These are phyloP conservation scores for Forbesichthys papilliferus DNA, from an alignment of 2,113 vertebrate species.

Conservation along the genomic window DNA sequence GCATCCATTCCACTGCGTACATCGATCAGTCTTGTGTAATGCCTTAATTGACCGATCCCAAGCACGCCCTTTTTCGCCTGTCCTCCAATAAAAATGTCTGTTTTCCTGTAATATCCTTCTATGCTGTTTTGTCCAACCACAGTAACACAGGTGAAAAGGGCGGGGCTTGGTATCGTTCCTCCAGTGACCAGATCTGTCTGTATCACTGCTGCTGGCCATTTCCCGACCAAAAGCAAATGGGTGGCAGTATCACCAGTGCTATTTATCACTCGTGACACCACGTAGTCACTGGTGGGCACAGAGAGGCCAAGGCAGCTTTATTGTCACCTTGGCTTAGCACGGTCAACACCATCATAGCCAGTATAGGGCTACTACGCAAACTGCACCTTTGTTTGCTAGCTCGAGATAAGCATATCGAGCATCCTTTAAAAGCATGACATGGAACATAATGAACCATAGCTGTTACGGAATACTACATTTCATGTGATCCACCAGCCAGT, in stretches of 20 bases:
- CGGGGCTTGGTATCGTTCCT: not conserved
- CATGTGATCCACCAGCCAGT: not conserved
- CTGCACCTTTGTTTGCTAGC: not conserved
- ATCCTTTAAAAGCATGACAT: conserved; percentile 37
- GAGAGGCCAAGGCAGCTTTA: conserved; percentile 3
- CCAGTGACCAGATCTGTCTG: conserved; percentile 8
- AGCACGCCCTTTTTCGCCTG: too few relatives aligned
- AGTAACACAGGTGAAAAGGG: too few relatives aligned
- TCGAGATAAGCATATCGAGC: conserved; percentile 21
- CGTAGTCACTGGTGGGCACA: not conserved
- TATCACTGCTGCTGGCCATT: not conserved
- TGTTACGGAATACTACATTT: not conserved
- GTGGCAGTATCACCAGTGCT: conserved; percentile 40
- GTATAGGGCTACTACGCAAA: conserved; percentile 23
- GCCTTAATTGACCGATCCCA: conserved; percentile 21
- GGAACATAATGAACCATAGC: conserved; percentile 19
- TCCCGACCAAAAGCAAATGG: conserved; percentile 19
- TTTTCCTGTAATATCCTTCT: not conserved
- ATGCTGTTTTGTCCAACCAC: too few relatives aligned
- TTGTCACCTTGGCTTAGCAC: not conserved
- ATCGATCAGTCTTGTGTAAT: conserved; percentile 61
- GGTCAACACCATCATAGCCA: conserved; percentile 42
- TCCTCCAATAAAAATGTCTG: not conserved
- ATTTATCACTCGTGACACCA: conserved; percentile 61
- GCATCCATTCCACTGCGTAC: conserved; percentile 51